Evolutionary conservation across 2,113 vertebrate genomes (phyloP), one percentile per base, ranked within the genome.

Genomic region (Microtus pennsylvanicus): DNA sequence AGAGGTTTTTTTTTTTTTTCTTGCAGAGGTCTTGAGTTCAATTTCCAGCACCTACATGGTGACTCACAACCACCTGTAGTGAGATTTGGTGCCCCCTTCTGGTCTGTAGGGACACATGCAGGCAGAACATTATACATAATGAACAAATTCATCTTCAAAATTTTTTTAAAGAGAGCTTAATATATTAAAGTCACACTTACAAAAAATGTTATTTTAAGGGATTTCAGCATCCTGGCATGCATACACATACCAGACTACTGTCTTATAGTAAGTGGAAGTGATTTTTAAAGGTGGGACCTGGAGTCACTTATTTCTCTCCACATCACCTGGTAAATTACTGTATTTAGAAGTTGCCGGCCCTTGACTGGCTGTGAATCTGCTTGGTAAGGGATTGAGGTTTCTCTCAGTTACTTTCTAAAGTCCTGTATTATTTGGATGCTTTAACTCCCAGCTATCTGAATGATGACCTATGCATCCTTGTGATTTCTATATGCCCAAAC

Each of bases 171-270:
- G 80, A 52, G 94, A 85, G 38, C 89, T 42, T 38, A 92, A 80
- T 21, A 91, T 83, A 74, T 95, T 96, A 94, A 93, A 90, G 30
- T 50, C 90, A 93, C 93, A 97, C 21, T 94, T 93, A 91, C 13
- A 86, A 80, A 55, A 92, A 94, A 93, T 26, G 14, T 69, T 85
- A 72, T 90, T 85, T 90, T 63, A 70, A 92, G 85, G 88, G 70
- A 92, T 89, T 96, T 72, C 58, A 90, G 89, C 35, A 78, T 90
- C 80, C 69, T 94, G 76, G 83, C n/a, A 85, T 45, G 33, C 35
- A 82, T 96, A 45, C 72, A 94, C 38, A 93, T 45, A 45, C n/a
- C 61, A 76, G 92, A 88, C 82, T 89, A 61, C 33, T 55, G 21
- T 63, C 76, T 95, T 88, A 70, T 95, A 61, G 77, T 85, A 92